A percentile compares a stretch with the other conserved stretches of the same genome.
These are phyloP conservation scores for Aulostomus chinensis DNA, from an alignment of 2,797 vertebrate species.

Conservation along the genomic window DNA sequence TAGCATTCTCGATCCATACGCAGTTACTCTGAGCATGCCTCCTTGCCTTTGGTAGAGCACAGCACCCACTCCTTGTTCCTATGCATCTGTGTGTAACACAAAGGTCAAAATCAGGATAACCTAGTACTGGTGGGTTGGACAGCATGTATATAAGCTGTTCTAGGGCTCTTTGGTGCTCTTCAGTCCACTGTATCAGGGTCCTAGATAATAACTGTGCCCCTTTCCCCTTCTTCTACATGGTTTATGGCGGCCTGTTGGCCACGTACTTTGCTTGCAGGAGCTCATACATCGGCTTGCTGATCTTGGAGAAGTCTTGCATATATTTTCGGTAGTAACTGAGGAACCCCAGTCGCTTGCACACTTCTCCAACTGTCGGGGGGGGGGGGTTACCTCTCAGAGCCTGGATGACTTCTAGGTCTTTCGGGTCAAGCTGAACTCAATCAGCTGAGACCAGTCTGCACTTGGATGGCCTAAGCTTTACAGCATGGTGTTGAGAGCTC, in stretches of 20 bases:
- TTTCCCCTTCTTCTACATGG: neutral
- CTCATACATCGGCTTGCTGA: no score
- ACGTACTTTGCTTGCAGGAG: no score
- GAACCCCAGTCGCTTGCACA: neutral
- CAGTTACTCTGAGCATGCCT: neutral
- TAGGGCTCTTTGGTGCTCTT: conserved; percentile 1
- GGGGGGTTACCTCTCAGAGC: no score
- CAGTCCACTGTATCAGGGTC: neutral
- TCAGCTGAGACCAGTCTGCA: conserved; percentile 1
- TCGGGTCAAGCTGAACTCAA: neutral
- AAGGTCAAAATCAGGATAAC: conserved; percentile 5
- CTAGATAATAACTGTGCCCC: conserved; percentile 3
- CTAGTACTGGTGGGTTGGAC: neutral
- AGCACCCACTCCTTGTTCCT: neutral
- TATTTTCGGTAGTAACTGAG: neutral
- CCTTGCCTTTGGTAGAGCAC: conserved; percentile 1
- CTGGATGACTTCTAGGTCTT: neutral
- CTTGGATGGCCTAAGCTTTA: conserved; percentile 6
- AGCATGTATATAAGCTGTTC: neutral
- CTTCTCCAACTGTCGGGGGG: neutral
- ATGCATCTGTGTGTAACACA: conserved; percentile 1
- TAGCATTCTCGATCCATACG: conserved; percentile 1
- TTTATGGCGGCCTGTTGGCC: no score
- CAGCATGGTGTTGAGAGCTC: neutral
- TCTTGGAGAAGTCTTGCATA: neutral